These are phyloP conservation scores for Neomonachus schauinslandi DNA, from an alignment of 2,113 vertebrate genomes.

Conservation along the genomic window DNA sequence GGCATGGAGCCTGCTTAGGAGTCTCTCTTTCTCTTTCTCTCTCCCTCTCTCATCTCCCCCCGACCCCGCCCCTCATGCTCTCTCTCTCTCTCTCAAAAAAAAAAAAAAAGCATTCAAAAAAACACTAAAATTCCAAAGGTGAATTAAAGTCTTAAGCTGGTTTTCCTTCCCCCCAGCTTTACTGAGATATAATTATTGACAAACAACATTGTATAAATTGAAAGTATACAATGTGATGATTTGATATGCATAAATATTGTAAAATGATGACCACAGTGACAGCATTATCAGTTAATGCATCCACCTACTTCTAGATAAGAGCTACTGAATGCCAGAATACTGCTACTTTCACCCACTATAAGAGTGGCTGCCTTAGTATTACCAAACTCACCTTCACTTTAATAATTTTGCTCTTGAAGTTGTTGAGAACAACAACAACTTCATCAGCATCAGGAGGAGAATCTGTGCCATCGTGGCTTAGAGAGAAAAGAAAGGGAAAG, in stretches of 20 bases:
- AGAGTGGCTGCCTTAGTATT: neutral
- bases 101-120: neutral
- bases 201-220: neutral
- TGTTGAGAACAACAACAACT: constrained; percentile 94
- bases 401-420: constrained; percentile 98
- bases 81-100: neutral
- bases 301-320: neutral
- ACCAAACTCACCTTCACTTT: constrained; percentile 95
- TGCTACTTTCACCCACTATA: neutral
- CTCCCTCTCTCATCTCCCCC: neutral
- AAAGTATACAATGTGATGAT: neutral
- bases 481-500: constrained; percentile 62
- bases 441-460: constrained; percentile 94
- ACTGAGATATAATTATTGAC: neutral
- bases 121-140: neutral
- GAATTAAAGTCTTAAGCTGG: neutral
- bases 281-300: neutral
- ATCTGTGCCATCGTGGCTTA: constrained; percentile 97
- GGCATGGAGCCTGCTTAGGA: neutral
- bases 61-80: neutral
- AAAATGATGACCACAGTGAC: neutral
- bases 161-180: neutral
- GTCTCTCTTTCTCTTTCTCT: neutral
- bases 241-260: neutral
- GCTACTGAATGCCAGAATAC: neutral